Evolutionary conservation across 1,140 invertebrate species (phyloP).

Genomic region (Pseudachorutes palmiensis): DNA sequence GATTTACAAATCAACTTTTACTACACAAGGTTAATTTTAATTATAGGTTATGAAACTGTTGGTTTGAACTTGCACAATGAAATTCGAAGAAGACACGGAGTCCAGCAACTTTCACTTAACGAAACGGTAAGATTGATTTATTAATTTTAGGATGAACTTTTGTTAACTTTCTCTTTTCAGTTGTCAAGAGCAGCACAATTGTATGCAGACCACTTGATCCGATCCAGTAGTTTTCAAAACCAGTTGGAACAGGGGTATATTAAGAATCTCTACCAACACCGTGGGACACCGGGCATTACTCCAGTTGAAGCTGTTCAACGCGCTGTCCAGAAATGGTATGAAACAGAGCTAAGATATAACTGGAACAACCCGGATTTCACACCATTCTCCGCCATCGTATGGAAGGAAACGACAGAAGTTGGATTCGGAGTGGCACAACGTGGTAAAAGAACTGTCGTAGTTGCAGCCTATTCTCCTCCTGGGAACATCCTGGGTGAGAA

Average conservation of each 20-base stretch:
- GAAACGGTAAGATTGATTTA: neutral
- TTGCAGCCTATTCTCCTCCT: conserved; percentile 18
- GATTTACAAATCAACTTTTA: no score
- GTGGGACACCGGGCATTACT: neutral
- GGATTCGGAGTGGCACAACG: conserved; percentile 13
- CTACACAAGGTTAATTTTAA: no score
- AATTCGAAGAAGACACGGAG: neutral
- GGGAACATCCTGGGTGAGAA: conserved; percentile 12
- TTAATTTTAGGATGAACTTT: neutral
- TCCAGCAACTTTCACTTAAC: neutral
- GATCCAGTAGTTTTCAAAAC: neutral
- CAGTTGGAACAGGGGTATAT: neutral
- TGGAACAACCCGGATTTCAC: conserved; percentile 7
- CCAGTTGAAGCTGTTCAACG: neutral
- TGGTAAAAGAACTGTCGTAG: conserved; percentile 14
- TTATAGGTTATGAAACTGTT: no score
- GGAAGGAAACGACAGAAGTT: conserved; percentile 14
- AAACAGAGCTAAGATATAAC: neutral
- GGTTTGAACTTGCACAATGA: no score
- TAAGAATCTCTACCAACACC: neutral
- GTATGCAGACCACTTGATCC: neutral
- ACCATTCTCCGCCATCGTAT: conserved; percentile 19
- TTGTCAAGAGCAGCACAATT: neutral
- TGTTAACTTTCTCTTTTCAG: neutral
- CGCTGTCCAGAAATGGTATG: neutral